Evolutionary conservation across 1,140 invertebrate species (phyloP), one percentile per base, ranked within the genome.

Genomic region (Maconellicoccus hirsutus): DNA sequence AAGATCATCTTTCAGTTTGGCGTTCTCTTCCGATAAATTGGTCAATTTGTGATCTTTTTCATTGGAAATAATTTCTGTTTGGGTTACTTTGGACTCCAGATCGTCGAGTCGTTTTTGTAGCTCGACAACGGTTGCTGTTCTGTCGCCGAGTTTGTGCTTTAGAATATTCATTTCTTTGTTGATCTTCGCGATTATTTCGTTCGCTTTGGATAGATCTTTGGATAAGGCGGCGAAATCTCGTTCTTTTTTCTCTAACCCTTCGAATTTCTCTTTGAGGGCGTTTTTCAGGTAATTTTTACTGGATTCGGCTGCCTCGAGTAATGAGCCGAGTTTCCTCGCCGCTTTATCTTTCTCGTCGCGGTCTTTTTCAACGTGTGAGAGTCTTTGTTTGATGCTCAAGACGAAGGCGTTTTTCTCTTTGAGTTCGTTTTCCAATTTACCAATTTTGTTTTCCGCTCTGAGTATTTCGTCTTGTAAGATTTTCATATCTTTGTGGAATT

Each of bases 401-500:
- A 66, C 21, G 19, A 66, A 66, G 7, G 4, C 21, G 21, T 66
- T 66, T 10, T 26, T 23, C 21, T 66, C 61, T 23, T 66, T 66
- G 7, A 8, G 2, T 26, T 66, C 61, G 22, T 12, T 19, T 26
- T 66, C 61, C 10, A 66, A 22, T 14, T 22, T 10, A 23, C 7
- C 8, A 4, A 66, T 66, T 26, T 23, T 66, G 21, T 25, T 23
- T 16, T 66, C 61, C 1, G 61, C 21, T 26, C 19, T 66, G 19
- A 66, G 61, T 66, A 66, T 23, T 19, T 66, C 61, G 21, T 66
- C 61, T 26, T 66, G 61, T 19, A 66, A 14, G 22, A 66, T 66
- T 26, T 66, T 66, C 21, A 66, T 22, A 66, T 66, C 61, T 12
- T 25, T 26, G 25, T 25, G 22, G 7, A 66, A 26, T 25, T 66